Conservation (phyloP, 2,113 vertebrate species). For the Pandion haliaetus region DNA sequence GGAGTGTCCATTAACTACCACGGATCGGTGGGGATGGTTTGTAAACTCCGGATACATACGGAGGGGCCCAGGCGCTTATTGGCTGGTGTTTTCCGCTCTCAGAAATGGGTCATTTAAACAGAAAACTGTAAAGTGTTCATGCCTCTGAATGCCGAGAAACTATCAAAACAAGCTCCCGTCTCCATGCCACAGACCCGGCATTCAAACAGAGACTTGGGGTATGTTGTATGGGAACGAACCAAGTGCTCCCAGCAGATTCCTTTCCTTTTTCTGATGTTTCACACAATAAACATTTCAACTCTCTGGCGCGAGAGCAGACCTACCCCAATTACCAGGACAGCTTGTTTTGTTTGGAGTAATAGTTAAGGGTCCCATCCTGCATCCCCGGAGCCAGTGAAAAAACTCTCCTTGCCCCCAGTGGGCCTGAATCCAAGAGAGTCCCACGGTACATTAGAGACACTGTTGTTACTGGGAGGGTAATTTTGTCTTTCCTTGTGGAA, state of each 20-base stretch:
- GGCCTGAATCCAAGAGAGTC: not conserved
- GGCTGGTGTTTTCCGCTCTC: constrained; percentile 73
- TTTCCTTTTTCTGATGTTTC: constrained; percentile 49
- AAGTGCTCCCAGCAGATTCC: constrained; percentile 65
- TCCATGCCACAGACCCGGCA: constrained; percentile 57
- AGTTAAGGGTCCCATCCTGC: constrained; percentile 5
- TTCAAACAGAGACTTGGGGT: constrained; percentile 37
- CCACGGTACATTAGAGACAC: not conserved
- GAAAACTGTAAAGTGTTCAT: constrained; percentile 76
- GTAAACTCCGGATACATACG: constrained; percentile 76
- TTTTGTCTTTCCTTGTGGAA: not conserved
- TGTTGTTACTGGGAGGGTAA: not conserved
- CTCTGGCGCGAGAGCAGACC: not conserved
- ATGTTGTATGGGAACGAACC: constrained; percentile 29
- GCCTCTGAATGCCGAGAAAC: constrained; percentile 61
- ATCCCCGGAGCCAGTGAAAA: not conserved
- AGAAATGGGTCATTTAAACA: constrained; percentile 76
- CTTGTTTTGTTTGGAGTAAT: constrained; percentile 43
- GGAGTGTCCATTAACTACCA: constrained; percentile 83
- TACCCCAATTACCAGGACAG: constrained; percentile 48
- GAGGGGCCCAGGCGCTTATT: constrained; percentile 71
- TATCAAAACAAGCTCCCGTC: constrained; percentile 72
- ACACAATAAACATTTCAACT: constrained; percentile 56
- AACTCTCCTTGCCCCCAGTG: not conserved
- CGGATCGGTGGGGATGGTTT: constrained; percentile 75